Base-by-base conservation (phyloP, 2,797 vertebrate species). In the Bovichtus variegatus region DNA sequence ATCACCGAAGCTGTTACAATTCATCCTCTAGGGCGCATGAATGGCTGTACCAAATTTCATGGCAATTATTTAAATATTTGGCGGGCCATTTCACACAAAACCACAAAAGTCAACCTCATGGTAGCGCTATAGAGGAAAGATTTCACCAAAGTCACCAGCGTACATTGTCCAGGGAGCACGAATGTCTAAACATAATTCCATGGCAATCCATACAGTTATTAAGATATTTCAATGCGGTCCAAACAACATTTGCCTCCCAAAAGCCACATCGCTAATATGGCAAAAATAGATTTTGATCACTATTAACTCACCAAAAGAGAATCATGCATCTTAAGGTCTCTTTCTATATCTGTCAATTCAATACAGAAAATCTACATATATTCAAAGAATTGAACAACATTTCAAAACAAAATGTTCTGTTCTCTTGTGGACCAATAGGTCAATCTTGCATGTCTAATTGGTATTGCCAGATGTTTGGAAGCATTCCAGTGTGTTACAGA, bases 381-480 rank as follows among this genome's bases (percentile, higher is more conserved):
- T 49, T n/a, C 8, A 46, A 50, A 64, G n/a, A 50, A 43, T 31
- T 7, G 64, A 63, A 53, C 9, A 74, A 58, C 75, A 73, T 74
- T 73, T 74, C 2, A 47, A 77, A 87, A 86, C 66, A 81, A 75
- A 87, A 66, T 70, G 73, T 76, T 79, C 68, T 80, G 66, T 49
- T 83, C 89, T 85, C 84, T 40, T 67, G 84, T 76, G 74, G 82
- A 68, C 44, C 16, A 3, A 44, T 41, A 65, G 78, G 66, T 85
- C 81, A 82, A 23, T 62, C 75, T 82, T 88, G 87, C 89, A 51
- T 89, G 76, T 84, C 86, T 91, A 91, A 93, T 93, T 89, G 76
- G 67, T 73, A 59, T 66, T 67, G 88, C 88, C 89, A 92, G 91
- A 92, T 91, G 91, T 90, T 85, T 74, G 63, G 78, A 88, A 59